phyloP scores from a whole-genome alignment of 35 echinoderm and acorn worm species.

The Stichopus chloronotus region DNA sequence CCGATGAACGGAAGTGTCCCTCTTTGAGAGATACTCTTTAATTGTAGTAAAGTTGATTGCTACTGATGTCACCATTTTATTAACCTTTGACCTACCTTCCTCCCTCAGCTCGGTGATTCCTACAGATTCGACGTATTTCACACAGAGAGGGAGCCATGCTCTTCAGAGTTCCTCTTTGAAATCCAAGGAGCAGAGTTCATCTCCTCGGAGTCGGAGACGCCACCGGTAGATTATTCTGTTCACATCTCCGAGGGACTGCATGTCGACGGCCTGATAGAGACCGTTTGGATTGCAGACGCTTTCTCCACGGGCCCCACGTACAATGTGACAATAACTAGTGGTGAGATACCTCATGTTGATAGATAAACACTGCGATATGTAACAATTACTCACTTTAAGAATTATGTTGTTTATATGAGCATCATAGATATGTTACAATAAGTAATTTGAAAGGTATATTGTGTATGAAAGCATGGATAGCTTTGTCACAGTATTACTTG shows the following conservation, averaged over 20 bases:
- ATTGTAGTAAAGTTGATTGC: no score
- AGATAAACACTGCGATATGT: not conserved
- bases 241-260: conserved; percentile 64
- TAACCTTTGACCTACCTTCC: not conserved
- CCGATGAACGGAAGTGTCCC: no score
- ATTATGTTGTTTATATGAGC: no score
- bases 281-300: conserved; percentile 59
- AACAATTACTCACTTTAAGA: no score
- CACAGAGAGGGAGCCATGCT: conserved; percentile 72
- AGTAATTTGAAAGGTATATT: no score
- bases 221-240: conserved; percentile 76
- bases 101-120: conserved; percentile 56
- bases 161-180: conserved; percentile 82
- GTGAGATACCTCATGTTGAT: conserved; percentile 43
- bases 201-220: conserved; percentile 56
- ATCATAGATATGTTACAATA: no score
- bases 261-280: conserved; percentile 64
- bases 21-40: no score
- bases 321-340: conserved; percentile 70
- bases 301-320: conserved; percentile 77
- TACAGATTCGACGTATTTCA: conserved; percentile 81
- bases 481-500: no score
- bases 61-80: no score
- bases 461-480: no score
- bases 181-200: conserved; percentile 65